Percentiles rank a stretch among this genome's conserved stretches.
phyloP scores from a whole-genome alignment of 2,113 vertebrate species.

The Festucalex cinctus region DNA sequence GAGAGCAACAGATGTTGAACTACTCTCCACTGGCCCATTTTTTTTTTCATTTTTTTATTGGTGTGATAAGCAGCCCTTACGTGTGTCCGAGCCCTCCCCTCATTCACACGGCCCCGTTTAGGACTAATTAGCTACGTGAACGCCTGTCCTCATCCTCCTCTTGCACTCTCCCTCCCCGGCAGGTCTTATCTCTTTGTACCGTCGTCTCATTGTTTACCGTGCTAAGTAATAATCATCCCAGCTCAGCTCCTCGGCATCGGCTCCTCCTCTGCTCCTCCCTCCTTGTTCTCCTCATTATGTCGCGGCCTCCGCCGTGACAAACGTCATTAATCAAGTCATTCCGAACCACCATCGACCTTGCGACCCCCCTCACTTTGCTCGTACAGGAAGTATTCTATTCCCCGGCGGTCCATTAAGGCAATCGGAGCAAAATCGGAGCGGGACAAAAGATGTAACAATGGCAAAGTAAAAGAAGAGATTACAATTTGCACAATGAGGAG shows the following conservation, averaged over 20 bases:
- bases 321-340: conserved; percentile 73
- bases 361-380: conserved; percentile 31
- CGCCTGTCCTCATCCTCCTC: conserved; percentile 11
- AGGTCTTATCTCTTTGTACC: conserved; percentile 44
- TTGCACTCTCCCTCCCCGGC: not conserved
- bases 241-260: conserved; percentile 36
- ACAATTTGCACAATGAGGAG: conserved; percentile 38
- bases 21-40: conserved; percentile 49
- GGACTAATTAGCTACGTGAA: conserved; percentile 58
- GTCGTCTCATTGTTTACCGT: conserved; percentile 47
- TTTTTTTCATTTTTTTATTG: no score
- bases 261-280: conserved; percentile 48
- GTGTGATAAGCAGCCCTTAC: conserved; percentile 56
- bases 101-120: conserved; percentile 53
- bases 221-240: conserved; percentile 61
- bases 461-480: conserved; percentile 42
- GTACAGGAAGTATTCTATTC: conserved; percentile 70
- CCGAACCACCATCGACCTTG: conserved; percentile 53
- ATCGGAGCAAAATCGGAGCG: conserved; percentile 47
- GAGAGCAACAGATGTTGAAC: conserved; percentile 74
- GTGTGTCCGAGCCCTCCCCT: conserved; percentile 69
- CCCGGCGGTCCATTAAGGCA: conserved; percentile 54
- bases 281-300: conserved; percentile 68
- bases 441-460: conserved; percentile 54
- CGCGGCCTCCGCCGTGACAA: conserved; percentile 48